Base-by-base conservation (phyloP, 2,888 invertebrate species). In the Drosophila histrio region DNA sequence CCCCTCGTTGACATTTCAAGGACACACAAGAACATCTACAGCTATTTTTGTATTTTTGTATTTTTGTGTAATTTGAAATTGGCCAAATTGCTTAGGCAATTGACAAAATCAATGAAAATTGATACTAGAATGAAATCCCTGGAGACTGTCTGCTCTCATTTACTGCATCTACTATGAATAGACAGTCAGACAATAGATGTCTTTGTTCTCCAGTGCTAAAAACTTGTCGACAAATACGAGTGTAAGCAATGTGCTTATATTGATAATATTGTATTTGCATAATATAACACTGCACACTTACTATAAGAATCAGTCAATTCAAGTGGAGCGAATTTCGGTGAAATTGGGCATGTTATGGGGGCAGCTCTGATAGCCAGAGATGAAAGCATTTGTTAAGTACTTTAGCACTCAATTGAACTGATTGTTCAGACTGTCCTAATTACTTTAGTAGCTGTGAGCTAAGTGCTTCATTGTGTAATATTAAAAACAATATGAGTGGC, bases 101-200 rank as follows among this genome's bases (percentile, higher is more conserved):
- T 72, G 65, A 65, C 72, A 62, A 72, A 66, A 72, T 74, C 73
- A 66, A 72, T 77, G 72, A 50, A 57, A 43, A 61, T 73, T 72
- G 53, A 58, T 64, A 44, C 36, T 26, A 39, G 41, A 41, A 38
- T 28, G 32, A 49, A 52, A 67, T 59, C 46, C 39, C 47, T 60
- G 50, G 46, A 47, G 50, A 57, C 38, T 34, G 57, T 44, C 74
- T 13, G 30, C n/a, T 36, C 32, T 30, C 17, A 36, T 26, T 49
- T 49, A 36, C 26, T 22, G 32, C 39, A 13, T n/a, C 19, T 28
- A 15, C 19, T 28, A 15, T 30, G 19, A 28, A 38, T 28, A 34
- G 41, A 24, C 26, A 24, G 54, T 24, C 54, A 26, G 34, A 32
- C 39, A 65, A 30, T 36, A 41, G 28, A 41, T 26, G 41, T n/a